phyloP scores from a whole-genome alignment of 2,888 invertebrate genomes.

The Sympetrum striolatum region DNA sequence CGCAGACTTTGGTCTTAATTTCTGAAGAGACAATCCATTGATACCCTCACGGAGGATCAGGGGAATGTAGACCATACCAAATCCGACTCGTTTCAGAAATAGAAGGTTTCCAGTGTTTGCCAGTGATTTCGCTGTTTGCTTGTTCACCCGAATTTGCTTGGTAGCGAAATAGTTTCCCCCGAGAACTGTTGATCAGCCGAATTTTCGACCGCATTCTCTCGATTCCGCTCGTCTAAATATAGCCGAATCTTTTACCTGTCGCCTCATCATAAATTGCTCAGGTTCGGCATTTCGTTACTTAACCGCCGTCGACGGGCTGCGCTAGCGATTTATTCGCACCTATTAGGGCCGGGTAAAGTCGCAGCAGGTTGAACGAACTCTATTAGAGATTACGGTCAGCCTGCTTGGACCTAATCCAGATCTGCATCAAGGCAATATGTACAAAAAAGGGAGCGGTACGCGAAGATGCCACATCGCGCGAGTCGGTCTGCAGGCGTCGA shows the following conservation, averaged over 20 bases:
- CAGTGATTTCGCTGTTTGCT: too few relatives aligned
- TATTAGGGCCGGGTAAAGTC: neutral
- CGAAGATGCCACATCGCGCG: neutral
- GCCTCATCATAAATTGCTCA: neutral
- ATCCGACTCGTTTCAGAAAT: too few relatives aligned
- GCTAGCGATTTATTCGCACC: neutral
- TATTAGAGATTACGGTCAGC: neutral
- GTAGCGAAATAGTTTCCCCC: too few relatives aligned
- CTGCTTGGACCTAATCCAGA: neutral
- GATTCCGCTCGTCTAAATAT: neutral
- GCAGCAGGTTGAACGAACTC: neutral
- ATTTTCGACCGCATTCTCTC: too few relatives aligned
- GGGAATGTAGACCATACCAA: too few relatives aligned
- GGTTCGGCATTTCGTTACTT: neutral
- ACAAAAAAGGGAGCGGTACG: neutral
- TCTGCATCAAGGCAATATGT: neutral
- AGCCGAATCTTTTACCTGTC: neutral
- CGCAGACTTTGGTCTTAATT: too few relatives aligned
- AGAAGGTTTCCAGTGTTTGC: too few relatives aligned
- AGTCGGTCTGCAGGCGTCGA: neutral
- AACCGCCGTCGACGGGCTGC: neutral
- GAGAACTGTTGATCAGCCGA: too few relatives aligned
- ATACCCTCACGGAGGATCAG: too few relatives aligned
- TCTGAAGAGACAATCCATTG: too few relatives aligned
- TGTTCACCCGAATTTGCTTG: too few relatives aligned